Evolutionary conservation across 1,140 invertebrate species (phyloP).

Genomic region (Triops cancriformis): DNA sequence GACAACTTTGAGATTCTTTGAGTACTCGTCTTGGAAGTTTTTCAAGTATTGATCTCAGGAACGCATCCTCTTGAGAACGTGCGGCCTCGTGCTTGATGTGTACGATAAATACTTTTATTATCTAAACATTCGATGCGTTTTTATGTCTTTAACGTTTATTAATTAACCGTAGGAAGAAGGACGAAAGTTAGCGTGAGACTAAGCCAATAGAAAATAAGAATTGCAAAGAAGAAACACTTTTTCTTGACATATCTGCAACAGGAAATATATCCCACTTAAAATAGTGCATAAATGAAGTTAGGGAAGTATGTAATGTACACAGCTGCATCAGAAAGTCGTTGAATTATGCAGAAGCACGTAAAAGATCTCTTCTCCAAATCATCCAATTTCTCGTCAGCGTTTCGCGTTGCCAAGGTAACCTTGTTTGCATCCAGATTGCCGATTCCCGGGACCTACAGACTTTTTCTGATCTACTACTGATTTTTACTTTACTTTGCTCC

Average conservation of each 20-base stretch:
- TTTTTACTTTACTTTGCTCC: too few species aligned
- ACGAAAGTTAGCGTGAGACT: background rate
- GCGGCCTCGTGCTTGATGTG: too few species aligned
- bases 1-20: too few species aligned
- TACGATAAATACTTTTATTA: too few species aligned
- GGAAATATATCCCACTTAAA: background rate
- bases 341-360: conserved; percentile 5
- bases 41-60: too few species aligned
- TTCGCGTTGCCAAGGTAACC: background rate
- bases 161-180: too few species aligned
- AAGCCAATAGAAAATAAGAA: background rate
- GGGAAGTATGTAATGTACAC: background rate
- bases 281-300: background rate
- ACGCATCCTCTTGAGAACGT: too few species aligned
- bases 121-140: too few species aligned
- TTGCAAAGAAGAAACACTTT: background rate
- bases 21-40: too few species aligned
- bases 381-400: conserved; percentile 6
- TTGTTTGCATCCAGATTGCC: conserved; percentile 2
- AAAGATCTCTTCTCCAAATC: conserved; percentile 6
- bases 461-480: too few species aligned
- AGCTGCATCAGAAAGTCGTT: conserved; percentile 8
- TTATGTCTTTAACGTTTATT: too few species aligned
- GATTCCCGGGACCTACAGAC: background rate
- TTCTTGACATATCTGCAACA: background rate